A percentile compares a stretch with the other conserved stretches of the same genome.
Conservation (phyloP, 2,797 vertebrate genomes). For the Saxicola maurus region DNA sequence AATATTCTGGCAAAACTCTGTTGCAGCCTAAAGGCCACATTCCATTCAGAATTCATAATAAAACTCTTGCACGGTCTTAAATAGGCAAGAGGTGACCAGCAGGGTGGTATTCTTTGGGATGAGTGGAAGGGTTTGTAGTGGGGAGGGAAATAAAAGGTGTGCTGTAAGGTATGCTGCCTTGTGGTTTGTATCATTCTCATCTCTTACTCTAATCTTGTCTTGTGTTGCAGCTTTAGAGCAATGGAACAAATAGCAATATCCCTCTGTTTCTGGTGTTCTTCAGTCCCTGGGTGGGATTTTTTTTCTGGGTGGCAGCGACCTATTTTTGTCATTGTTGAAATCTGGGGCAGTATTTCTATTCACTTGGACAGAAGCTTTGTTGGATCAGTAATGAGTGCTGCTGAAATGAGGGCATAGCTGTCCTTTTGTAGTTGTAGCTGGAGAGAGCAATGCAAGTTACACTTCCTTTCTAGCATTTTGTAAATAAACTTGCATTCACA, state of each 20-base stretch:
- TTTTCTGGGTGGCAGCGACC: neutral
- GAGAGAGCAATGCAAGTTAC: neutral
- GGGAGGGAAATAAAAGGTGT: neutral
- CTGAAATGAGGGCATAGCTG: conserved; percentile 14
- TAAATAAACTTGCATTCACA: neutral
- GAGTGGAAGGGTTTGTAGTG: neutral
- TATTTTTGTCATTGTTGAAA: conserved; percentile 17
- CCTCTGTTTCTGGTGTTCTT: neutral
- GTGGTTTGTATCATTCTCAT: neutral
- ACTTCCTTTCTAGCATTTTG: neutral
- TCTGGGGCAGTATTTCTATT: conserved; percentile 7
- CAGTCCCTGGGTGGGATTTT: neutral
- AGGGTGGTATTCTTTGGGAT: neutral
- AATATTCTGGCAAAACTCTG: neutral
- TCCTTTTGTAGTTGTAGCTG: neutral
- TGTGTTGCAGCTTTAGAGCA: neutral
- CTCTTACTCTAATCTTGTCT: neutral
- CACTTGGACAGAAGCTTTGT: neutral
- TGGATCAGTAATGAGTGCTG: neutral
- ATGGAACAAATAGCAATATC: neutral
- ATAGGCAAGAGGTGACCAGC: neutral
- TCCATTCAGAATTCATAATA: neutral
- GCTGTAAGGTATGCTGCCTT: neutral
- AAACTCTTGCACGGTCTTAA: neutral
- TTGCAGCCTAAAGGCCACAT: neutral